phyloP scores from a whole-genome alignment of 64 coral and sea anemone species.

The Pachyseris speciosa region DNA sequence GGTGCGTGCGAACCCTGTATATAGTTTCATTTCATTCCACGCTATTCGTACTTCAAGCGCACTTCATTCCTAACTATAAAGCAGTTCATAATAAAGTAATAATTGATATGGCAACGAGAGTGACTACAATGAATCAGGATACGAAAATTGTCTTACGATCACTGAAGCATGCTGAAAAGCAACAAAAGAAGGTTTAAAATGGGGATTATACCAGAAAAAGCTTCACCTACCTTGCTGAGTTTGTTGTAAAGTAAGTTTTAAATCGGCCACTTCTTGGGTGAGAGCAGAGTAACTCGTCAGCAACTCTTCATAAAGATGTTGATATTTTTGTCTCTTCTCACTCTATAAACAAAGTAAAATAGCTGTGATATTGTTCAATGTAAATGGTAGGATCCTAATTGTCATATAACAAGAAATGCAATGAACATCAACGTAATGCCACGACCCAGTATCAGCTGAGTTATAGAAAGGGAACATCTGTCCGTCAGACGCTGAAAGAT shows the following conservation, averaged over 20 bases:
- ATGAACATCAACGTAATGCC: background rate
- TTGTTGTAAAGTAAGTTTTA: slow-evolving; percentile 43
- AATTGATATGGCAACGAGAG: too few relatives aligned
- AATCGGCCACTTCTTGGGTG: slow-evolving; percentile 10
- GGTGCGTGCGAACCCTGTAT: too few relatives aligned
- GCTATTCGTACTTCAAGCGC: background rate
- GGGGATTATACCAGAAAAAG: background rate
- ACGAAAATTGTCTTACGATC: background rate
- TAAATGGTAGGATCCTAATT: too few relatives aligned
- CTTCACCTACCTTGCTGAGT: slow-evolving; percentile 22
- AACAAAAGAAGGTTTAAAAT: background rate
- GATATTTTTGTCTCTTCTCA: slow-evolving; percentile 15
- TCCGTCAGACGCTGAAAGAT: too few relatives aligned
- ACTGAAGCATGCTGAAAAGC: background rate
- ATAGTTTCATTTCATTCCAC: too few relatives aligned
- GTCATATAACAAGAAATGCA: too few relatives aligned
- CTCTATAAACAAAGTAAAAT: background rate
- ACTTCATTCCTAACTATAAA: too few relatives aligned
- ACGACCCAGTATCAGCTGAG: background rate
- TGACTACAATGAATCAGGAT: too few relatives aligned
- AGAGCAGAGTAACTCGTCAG: background rate
- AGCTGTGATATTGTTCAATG: background rate
- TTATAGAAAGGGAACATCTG: background rate
- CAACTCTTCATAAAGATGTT: slow-evolving; percentile 7
- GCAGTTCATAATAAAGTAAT: too few relatives aligned